phyloP scores from a whole-genome alignment of 2,797 vertebrate species.

The Astyanax mexicanus region DNA sequence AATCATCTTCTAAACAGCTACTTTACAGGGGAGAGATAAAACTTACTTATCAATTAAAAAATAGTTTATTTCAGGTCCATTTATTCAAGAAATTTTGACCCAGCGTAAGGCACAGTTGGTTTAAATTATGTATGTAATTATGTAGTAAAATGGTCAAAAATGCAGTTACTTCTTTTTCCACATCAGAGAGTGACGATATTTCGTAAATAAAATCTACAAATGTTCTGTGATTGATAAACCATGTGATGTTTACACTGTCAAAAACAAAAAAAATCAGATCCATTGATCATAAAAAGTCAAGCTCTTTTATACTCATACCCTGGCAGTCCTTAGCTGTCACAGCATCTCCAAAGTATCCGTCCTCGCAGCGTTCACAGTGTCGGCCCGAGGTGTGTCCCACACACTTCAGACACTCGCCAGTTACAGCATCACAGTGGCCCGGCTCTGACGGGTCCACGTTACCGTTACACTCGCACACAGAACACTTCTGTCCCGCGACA shows the following conservation, averaged over 20 bases:
- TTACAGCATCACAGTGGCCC: constrained; percentile 83
- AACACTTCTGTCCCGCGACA: constrained; percentile 79
- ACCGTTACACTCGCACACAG: constrained; percentile 85
- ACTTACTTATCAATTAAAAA: too few species aligned
- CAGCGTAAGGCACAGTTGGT: too few species aligned
- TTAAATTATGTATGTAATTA: too few species aligned
- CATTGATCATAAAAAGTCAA: neutral
- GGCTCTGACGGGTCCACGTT: constrained; percentile 82
- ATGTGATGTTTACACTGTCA: neutral
- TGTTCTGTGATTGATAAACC: neutral
- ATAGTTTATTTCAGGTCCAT: too few species aligned
- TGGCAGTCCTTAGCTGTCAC: constrained; percentile 83
- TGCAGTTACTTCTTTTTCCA: too few species aligned
- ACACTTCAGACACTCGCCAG: constrained; percentile 89
- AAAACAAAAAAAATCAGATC: neutral
- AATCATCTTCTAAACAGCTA: too few species aligned
- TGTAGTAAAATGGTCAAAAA: too few species aligned
- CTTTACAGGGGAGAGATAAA: too few species aligned
- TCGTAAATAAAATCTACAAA: too few species aligned
- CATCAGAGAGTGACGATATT: too few species aligned
- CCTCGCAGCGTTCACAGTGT: constrained; percentile 86
- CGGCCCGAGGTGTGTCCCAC: constrained; percentile 81
- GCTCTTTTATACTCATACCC: constrained; percentile 72
- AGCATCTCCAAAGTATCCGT: constrained; percentile 90
- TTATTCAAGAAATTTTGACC: too few species aligned